Conservation (phyloP, 2,888 invertebrate genomes). For the Hydriomena furcata region DNA sequence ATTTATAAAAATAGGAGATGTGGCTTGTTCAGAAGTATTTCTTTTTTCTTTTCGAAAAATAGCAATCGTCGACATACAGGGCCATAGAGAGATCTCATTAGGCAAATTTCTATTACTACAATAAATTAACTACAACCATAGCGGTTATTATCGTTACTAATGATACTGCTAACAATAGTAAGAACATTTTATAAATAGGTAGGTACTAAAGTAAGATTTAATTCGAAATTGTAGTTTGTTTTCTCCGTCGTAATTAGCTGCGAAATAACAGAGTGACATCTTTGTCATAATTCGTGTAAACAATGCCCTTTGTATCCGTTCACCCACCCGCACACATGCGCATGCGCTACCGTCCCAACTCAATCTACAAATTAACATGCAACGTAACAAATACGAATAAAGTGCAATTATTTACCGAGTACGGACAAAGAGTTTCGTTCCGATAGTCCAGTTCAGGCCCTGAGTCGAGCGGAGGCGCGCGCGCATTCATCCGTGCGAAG, state of each 20-base stretch:
- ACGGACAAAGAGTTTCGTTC: slow-evolving; percentile 56
- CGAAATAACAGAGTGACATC: slow-evolving; percentile 12
- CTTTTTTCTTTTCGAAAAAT: no score
- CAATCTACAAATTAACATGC: slow-evolving; percentile 54
- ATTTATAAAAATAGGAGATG: no score
- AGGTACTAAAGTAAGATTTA: no score
- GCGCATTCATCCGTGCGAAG: slow-evolving; percentile 62
- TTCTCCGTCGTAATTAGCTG: slow-evolving; percentile 10
- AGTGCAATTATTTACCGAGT: slow-evolving; percentile 52
- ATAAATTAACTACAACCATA: no score
- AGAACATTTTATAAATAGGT: no score
- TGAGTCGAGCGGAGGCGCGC: slow-evolving; percentile 46
- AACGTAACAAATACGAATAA: slow-evolving; percentile 47
- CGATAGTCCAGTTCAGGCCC: slow-evolving; percentile 40
- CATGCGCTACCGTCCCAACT: slow-evolving; percentile 37
- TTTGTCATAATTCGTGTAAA: slow-evolving; percentile 23
- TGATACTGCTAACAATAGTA: no score
- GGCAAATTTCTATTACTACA: no score
- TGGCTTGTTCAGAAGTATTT: no score
- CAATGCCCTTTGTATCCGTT: slow-evolving; percentile 42
- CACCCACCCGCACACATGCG: slow-evolving; percentile 29
- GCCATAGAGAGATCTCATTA: no score
- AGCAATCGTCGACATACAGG: no score
- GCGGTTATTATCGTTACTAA: no score
- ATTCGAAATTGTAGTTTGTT: not conserved